phyloP scores from a whole-genome alignment of 2,888 invertebrate species.

The Omphaloscelis lunosa region DNA sequence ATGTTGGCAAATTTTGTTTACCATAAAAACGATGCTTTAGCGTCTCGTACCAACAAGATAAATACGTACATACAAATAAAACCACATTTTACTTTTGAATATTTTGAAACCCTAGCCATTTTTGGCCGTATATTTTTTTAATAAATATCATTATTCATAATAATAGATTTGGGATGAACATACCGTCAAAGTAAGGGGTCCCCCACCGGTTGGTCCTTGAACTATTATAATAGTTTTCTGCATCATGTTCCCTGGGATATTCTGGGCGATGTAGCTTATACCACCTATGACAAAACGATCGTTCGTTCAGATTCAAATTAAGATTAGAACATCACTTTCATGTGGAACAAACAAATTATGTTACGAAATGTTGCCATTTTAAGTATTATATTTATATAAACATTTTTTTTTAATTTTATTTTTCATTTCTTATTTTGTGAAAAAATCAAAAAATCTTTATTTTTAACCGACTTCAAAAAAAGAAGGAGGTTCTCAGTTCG shows the following conservation, averaged over 20 bases:
- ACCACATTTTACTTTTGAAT: neutral
- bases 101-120: neutral
- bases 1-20: neutral
- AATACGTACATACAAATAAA: neutral
- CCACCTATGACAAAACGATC: slow-evolving; percentile 73
- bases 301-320: too few species aligned
- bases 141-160: neutral
- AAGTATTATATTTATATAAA: too few species aligned
- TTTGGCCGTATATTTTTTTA: neutral
- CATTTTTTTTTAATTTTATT: too few species aligned
- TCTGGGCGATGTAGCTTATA: slow-evolving; percentile 85
- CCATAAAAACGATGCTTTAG: neutral
- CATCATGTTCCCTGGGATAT: slow-evolving; percentile 88
- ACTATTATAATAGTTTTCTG: slow-evolving; percentile 89
- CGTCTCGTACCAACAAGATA: slow-evolving; percentile 3
- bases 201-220: slow-evolving; percentile 86
- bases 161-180: slow-evolving; percentile 51
- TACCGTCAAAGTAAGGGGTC: slow-evolving; percentile 88
- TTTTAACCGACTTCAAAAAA: too few species aligned
- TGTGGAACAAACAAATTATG: too few species aligned
- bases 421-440: too few species aligned
- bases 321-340: too few species aligned
- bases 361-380: too few species aligned
- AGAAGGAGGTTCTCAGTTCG: too few species aligned
- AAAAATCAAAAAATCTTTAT: too few species aligned